phyloP scores from a whole-genome alignment of 2,888 invertebrate species.

The Exephanes ischioxanthus region DNA sequence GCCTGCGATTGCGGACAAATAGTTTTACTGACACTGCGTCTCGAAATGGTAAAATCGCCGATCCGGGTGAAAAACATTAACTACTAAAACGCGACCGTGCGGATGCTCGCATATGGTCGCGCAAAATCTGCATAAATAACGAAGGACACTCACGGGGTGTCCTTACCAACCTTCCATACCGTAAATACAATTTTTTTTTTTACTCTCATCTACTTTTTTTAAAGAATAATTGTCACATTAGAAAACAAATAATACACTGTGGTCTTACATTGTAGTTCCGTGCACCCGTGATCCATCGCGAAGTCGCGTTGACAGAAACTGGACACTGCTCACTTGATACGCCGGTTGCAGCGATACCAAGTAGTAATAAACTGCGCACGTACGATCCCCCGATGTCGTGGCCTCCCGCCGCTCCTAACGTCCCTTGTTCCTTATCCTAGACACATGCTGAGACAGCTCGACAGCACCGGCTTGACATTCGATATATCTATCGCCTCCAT shows the following conservation, averaged over 20 bases:
- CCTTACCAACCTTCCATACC: no score
- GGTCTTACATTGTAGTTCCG: neutral
- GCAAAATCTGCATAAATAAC: neutral
- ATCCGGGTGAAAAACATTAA: neutral
- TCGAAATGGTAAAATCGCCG: neutral
- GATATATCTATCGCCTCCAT: neutral
- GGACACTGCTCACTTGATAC: slow-evolving; percentile 32
- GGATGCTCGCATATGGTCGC: neutral
- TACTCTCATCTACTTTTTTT: no score
- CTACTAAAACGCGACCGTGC: neutral
- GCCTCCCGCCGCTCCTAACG: slow-evolving; percentile 28
- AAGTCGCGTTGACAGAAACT: slow-evolving; percentile 32
- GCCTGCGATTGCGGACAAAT: neutral
- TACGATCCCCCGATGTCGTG: slow-evolving; percentile 34
- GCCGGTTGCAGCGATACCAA: neutral
- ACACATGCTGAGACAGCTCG: slow-evolving; percentile 50
- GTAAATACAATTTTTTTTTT: no score
- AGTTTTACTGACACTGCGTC: neutral
- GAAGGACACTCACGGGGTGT: no score
- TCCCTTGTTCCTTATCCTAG: slow-evolving; percentile 41
- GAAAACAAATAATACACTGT: no score
- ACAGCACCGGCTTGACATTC: neutral
- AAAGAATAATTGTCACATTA: no score
- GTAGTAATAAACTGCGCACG: slow-evolving; percentile 47
- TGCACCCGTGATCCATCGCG: neutral